Evolutionary conservation across 1,140 invertebrate genomes (phyloP), one percentile per base, ranked within the genome.

Genomic region (Drosophila sulfurigaster): DNA sequence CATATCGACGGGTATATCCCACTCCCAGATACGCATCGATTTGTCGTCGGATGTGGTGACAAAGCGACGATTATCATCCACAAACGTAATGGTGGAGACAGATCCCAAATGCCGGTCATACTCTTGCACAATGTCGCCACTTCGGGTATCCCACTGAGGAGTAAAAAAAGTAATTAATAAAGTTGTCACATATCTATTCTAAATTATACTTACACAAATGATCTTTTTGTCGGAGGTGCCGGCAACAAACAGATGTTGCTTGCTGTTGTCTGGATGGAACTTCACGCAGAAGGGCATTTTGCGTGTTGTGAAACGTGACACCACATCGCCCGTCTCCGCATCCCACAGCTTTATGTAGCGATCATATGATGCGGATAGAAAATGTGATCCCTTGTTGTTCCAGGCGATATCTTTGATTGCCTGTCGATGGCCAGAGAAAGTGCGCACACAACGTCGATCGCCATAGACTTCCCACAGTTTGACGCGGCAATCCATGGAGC

Each of bases 1-100:
- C 96, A 99, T 99, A 93, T 99, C 99, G 2, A 99, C 99, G 0
- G 99, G 99, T 92, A 99, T 99, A 93, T 99, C 98, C 99, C 99
- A 99, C 95, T 99, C 99, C 99, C 99, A 99, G 60, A 99, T 99
- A 58, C 99, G 94, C 72, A 99, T 94, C 93, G 98, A 99, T 93
- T 99, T 99, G 92, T 99, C 99, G 93, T 99, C 99, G 0, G 99
- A 99, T 0, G 99, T 99, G 10, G 98, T 98, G 0, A 99, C 98
- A 94, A 99, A 99, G 90, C 99, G 93, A 59, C 99, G 94, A 93
- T 99, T 99, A 83, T 99, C 98, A 94, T 99, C 99, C 11, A 99
- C 98, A 94, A 99, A 99, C 3, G 99, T 99, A 74, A 99, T 99
- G 0, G 98, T 97, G 93, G 99, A 99, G 0, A 99, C 98, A 15